These are phyloP conservation scores for Polydrusus tereticollis DNA, from an alignment of 2,888 invertebrate genomes.

Conservation along the genomic window DNA sequence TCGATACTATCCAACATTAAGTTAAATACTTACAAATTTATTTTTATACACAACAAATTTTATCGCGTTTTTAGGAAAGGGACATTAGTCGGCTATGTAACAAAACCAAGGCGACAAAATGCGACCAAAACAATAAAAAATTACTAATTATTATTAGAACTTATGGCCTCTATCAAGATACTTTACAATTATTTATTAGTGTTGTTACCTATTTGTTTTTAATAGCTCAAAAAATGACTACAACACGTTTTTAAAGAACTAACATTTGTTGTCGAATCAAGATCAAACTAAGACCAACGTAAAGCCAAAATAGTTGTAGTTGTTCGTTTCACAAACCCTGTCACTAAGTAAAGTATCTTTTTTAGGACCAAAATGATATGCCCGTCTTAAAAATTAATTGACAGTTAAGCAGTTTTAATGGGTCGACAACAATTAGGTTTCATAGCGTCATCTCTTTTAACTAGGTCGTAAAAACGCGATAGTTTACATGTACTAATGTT, in stretches of 20 bases:
- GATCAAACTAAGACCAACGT: no score
- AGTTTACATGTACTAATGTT: conserved; percentile 55
- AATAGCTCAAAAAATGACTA: no score
- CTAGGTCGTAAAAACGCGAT: conserved; percentile 40
- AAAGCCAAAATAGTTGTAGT: no score
- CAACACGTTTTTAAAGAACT: no score
- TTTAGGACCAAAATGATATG: conserved; percentile 18
- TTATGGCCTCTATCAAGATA: neutral
- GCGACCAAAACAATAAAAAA: neutral
- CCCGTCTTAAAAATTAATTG: conserved; percentile 27
- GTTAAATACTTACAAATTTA: conserved; percentile 61
- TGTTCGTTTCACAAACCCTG: neutral
- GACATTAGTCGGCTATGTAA: conserved; percentile 8
- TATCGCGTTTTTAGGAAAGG: conserved; percentile 53
- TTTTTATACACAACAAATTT: conserved; percentile 60
- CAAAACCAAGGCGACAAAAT: neutral
- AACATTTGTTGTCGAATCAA: no score
- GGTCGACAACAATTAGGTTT: conserved; percentile 11
- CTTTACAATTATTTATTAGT: neutral
- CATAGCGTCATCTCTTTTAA: conserved; percentile 18
- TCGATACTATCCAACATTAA: conserved; percentile 60
- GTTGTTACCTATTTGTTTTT: neutral
- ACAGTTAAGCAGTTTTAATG: conserved; percentile 19
- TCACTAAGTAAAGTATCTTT: conserved; percentile 12
- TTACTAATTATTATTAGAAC: neutral